These are phyloP conservation scores for Drosophila flavopinicola DNA, from an alignment of 2,888 invertebrate genomes.

Conservation along the genomic window DNA sequence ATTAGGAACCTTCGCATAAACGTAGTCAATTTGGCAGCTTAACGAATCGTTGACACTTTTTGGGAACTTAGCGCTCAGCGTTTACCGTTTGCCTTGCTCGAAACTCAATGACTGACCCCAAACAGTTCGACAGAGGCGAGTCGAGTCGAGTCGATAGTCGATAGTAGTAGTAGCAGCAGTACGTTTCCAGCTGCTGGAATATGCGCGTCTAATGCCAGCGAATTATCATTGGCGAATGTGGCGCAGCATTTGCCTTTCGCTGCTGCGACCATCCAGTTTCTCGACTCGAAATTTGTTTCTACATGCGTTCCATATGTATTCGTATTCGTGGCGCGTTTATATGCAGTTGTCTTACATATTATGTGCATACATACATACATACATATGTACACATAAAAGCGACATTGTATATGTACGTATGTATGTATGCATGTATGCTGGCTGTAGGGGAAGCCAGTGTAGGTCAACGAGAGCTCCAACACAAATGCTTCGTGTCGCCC, in stretches of 20 bases:
- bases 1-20: constrained; percentile 41
- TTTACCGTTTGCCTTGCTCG: constrained; percentile 31
- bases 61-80: constrained; percentile 1
- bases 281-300: constrained; percentile 48
- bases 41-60: constrained; percentile 13
- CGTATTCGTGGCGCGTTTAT: no score
- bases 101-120: constrained; percentile 25
- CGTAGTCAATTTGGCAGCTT: neutral
- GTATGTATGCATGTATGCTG: constrained; percentile 18
- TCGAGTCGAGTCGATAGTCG: no score
- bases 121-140: constrained; percentile 21
- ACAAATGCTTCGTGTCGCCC: constrained; percentile 31
- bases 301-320: constrained; percentile 58
- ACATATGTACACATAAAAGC: neutral
- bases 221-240: constrained; percentile 76
- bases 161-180: constrained; percentile 15
- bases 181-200: constrained; percentile 33
- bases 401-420: neutral
- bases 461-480: constrained; percentile 60
- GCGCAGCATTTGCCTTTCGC: constrained; percentile 54
- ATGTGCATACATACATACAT: constrained; percentile 1
- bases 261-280: constrained; percentile 49
- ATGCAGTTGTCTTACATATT: no score
- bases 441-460: constrained; percentile 59
- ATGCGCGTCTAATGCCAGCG: constrained; percentile 73